Conservation (phyloP, 2,113 vertebrate genomes). For the Cebus imitator region DNA sequence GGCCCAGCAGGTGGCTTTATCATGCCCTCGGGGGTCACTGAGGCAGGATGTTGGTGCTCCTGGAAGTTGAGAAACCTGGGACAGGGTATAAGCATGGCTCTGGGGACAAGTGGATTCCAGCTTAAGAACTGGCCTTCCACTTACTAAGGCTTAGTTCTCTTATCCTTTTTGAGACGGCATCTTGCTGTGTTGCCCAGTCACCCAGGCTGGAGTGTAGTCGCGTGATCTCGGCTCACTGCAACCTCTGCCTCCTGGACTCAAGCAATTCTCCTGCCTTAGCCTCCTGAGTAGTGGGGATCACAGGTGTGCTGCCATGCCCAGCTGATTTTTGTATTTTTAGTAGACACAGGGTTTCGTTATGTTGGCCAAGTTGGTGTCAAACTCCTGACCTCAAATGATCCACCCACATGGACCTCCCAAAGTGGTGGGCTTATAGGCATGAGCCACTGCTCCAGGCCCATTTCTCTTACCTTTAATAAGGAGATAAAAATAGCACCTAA, state of each 20-base stretch:
- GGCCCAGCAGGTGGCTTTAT: too few relatives aligned
- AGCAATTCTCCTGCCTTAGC: not conserved
- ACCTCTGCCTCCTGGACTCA: not conserved
- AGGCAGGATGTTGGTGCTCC: not conserved
- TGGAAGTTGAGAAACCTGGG: not conserved
- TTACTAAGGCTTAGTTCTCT: not conserved
- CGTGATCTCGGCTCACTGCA: not conserved
- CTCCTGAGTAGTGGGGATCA: not conserved
- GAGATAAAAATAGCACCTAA: not conserved
- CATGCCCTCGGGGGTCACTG: too few relatives aligned
- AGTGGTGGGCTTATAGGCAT: not conserved
- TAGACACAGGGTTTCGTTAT: not conserved
- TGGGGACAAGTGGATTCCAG: not conserved
- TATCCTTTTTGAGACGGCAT: not conserved
- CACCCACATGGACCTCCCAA: not conserved
- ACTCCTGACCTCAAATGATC: not conserved
- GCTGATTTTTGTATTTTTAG: not conserved
- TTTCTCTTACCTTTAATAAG: not conserved
- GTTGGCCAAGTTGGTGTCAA: not conserved
- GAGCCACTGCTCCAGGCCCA: not conserved
- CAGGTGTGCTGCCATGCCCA: not conserved
- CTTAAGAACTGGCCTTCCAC: not conserved
- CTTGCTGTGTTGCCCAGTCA: not conserved
- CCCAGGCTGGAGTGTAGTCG: not conserved
- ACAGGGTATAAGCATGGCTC: fast-evolving